Base-by-base conservation (phyloP, 2,797 vertebrate species). In the Rhabdomys pumilio region DNA sequence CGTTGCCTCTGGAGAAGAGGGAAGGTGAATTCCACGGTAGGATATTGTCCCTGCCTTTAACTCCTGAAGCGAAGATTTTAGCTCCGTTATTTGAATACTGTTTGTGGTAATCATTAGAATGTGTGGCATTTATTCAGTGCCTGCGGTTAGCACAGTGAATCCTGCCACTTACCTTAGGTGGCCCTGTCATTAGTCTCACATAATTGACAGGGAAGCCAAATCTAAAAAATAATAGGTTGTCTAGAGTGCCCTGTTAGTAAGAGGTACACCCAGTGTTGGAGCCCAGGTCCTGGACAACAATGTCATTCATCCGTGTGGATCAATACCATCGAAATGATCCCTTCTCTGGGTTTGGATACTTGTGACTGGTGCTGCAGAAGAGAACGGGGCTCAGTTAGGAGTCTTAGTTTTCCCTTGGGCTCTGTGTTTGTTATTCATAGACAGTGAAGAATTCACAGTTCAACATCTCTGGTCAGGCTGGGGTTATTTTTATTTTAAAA, bases 361-460 rank as follows among this genome's bases (percentile, higher is more conserved):
- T 95, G 76, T 90, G 91, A 59, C 38, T 31, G 10, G 14, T n/a
- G 38, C 72, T 24, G 3, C 53, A 22, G 38, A 94, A 55, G 29
- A 81, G 50, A 59, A 65, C 10, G 19, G 38, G 14, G 69, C 81
- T 67, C n/a, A 81, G 76, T 57, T 87, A 90, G 53, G 65, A 57
- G 47, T 76, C 63, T 80, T 73, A 72, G 59, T 80, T 79, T 4
- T 87, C 20, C 1, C 65, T 55, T 17, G 73, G 53, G 57, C n/a
- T 73, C 1, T 69, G 12, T 9, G 82, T n/a, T 63, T 65, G 6
- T 65, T 50, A 88, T 47, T 34, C 72, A 59, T 50, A 82, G 20
- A 29, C 61, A 81, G 26, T n/a, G 63, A 94, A 63, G 81, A 55
- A 50, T 95, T 59, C 91, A 41, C 65, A 96, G 55, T 41, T 41